A percentile compares a stretch with the other conserved stretches of the same genome.
Conservation (phyloP, 2,113 vertebrate genomes). For the Perognathus longimembris region DNA sequence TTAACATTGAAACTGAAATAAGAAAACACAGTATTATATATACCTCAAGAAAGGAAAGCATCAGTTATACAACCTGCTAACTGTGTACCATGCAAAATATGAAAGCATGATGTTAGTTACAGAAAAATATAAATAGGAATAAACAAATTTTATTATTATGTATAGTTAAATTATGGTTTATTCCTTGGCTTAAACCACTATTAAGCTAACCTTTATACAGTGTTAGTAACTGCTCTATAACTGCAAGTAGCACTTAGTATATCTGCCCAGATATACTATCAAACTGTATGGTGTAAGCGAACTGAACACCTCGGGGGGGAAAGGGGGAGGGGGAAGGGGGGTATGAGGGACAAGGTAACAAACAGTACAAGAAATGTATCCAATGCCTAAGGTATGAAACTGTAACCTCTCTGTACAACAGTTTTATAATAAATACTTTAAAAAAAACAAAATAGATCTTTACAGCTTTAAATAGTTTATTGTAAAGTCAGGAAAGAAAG, state of each 20-base stretch:
- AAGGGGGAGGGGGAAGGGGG: too few species aligned
- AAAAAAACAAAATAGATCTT: not conserved
- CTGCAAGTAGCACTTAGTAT: constrained; percentile 12
- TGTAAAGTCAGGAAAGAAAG: not conserved
- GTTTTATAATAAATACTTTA: too few species aligned
- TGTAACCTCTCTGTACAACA: too few species aligned
- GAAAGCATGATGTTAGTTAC: not conserved
- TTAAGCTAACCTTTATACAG: constrained; percentile 23
- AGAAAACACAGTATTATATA: constrained; percentile 2
- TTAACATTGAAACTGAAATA: constrained; percentile 17
- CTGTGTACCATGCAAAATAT: not conserved
- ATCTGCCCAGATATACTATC: constrained; percentile 5
- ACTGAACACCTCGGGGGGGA: too few species aligned
- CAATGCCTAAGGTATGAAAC: too few species aligned
- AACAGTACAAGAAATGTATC: too few species aligned
- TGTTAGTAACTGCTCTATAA: constrained; percentile 35
- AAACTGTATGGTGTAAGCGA: too few species aligned
- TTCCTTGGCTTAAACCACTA: not conserved
- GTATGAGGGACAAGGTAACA: too few species aligned
- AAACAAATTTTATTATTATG: constrained; percentile 5
- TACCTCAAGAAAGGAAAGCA: not conserved
- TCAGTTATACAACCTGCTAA: constrained; percentile 7
- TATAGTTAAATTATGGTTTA: constrained; percentile 19
- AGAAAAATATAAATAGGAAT: constrained; percentile 38
- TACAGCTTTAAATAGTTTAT: not conserved